Percentiles rank a stretch among this genome's conserved stretches.
These are phyloP conservation scores for Cantharis rustica DNA, from an alignment of 2,888 invertebrate species.

Conservation along the genomic window DNA sequence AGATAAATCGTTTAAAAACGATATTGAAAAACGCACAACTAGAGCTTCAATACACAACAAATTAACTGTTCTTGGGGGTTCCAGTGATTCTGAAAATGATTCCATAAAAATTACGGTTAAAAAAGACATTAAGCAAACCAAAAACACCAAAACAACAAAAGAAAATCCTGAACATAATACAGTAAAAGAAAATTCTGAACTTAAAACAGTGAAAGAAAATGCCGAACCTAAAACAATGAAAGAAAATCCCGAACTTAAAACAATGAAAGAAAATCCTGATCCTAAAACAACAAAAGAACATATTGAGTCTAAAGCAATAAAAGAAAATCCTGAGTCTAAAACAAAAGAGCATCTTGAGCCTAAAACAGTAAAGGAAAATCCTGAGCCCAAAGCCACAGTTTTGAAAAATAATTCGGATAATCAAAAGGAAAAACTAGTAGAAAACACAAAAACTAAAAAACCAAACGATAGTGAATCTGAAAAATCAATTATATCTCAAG, in stretches of 20 bases:
- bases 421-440: not conserved
- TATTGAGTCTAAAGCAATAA: not conserved
- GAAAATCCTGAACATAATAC: not conserved
- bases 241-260: not conserved
- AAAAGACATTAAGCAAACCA: not conserved
- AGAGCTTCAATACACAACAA: not conserved
- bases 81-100: not conserved
- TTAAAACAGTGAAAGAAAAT: not conserved
- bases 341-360: no score
- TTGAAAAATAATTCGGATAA: not conserved
- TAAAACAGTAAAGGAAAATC: not conserved
- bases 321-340: no score
- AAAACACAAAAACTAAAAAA: slow-evolving; percentile 8
- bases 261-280: not conserved
- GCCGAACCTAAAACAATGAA: not conserved
- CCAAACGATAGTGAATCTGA: slow-evolving; percentile 17
- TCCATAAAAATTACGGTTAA: not conserved
- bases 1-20: not conserved
- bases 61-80: not conserved
- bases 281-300: not conserved
- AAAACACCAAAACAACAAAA: not conserved
- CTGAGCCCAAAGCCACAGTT: not conserved
- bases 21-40: slow-evolving; percentile 1
- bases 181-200: no score
- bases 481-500: slow-evolving; percentile 32